A percentile compares a stretch with the other conserved stretches of the same genome.
Conservation (phyloP, 1,140 invertebrate genomes). For the Ectropis grisescens region DNA sequence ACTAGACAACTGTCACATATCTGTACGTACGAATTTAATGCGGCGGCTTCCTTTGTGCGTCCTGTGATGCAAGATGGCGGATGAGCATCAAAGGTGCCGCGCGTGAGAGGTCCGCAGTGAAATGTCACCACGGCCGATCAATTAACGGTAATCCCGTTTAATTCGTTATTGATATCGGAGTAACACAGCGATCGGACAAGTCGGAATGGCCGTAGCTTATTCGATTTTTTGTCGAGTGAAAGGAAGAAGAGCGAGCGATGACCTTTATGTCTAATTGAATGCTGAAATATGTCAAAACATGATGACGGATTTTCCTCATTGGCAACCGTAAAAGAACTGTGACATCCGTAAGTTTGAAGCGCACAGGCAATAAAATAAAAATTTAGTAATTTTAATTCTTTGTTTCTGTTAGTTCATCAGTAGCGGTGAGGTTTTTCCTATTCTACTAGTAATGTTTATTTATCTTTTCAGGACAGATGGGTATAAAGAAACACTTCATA, state of each 20-base stretch:
- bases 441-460: no score
- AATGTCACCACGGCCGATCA: constrained; percentile 59
- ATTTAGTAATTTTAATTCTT: no score
- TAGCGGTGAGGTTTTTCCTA: no score
- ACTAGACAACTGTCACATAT: constrained; percentile 42
- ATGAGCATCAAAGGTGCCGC: constrained; percentile 33
- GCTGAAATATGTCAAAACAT: no score
- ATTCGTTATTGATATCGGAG: constrained; percentile 46
- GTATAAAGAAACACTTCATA: no score
- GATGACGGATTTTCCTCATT: no score
- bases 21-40: constrained; percentile 57
- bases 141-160: constrained; percentile 38
- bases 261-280: no score
- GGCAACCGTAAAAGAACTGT: no score
- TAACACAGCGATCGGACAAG: constrained; percentile 17
- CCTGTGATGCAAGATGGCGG: constrained; percentile 18
- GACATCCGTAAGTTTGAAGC: no score
- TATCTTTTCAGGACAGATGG: no score
- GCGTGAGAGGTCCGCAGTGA: constrained; percentile 29
- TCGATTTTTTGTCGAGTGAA: constrained; percentile 13
- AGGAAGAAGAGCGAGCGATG: constrained; percentile 9
- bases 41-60: constrained; percentile 40
- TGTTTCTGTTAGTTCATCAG: no score
- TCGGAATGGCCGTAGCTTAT: constrained; percentile 29
- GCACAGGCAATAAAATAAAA: no score